Conservation (phyloP, 2,113 vertebrate species). For the Melanotaenia duboulayi region DNA sequence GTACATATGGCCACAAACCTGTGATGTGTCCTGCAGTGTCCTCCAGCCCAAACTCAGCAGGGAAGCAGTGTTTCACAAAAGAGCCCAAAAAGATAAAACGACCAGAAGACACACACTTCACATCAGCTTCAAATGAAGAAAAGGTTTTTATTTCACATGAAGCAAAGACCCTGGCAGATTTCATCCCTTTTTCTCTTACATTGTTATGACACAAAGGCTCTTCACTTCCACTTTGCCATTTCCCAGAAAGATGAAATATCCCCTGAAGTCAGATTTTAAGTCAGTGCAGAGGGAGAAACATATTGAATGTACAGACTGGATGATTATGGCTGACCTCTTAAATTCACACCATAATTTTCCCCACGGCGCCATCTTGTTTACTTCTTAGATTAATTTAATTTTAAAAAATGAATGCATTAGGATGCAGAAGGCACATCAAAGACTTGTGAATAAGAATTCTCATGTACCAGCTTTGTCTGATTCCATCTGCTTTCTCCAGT, state of each 20-base stretch:
- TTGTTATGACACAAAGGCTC: neutral
- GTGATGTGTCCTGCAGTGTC: neutral
- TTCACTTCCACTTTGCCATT: neutral
- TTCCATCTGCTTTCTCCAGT: slow-evolving; percentile 16
- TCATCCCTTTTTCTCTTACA: neutral
- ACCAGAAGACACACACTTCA: neutral
- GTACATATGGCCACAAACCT: neutral
- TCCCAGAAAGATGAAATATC: neutral
- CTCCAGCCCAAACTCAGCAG: neutral
- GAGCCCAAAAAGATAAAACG: neutral
- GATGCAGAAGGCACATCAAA: slow-evolving; percentile 33
- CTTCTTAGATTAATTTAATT: slow-evolving; percentile 15
- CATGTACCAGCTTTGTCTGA: slow-evolving; percentile 40
- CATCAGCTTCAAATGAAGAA: neutral
- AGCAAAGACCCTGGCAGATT: neutral
- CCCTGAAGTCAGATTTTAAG: neutral
- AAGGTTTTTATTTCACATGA: neutral
- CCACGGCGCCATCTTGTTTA: slow-evolving; percentile 11
- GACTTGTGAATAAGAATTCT: slow-evolving; percentile 42
- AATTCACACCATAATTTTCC: neutral
- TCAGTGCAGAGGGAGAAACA: neutral
- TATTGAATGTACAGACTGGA: neutral
- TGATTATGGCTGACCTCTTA: neutral
- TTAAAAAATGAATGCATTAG: neutral
- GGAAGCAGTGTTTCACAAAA: neutral